Evolutionary conservation across 2,888 invertebrate genomes (phyloP), one percentile per base, ranked within the genome.

Genomic region (Sacculina carcini): DNA sequence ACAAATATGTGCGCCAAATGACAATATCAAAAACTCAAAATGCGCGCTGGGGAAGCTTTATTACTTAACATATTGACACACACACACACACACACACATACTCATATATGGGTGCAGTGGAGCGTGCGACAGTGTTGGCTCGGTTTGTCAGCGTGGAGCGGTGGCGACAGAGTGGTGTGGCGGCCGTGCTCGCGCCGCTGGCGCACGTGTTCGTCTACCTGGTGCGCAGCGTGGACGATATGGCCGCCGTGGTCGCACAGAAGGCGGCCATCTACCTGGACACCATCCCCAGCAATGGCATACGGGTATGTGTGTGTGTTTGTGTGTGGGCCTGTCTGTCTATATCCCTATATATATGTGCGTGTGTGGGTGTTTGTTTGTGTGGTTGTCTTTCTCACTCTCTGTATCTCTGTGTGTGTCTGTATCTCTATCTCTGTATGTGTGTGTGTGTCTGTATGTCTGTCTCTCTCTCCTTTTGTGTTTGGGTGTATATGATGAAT

Each of bases 201-300:
- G 87, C 96, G 6, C 92, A 92, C 58, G 87, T 92, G 2, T 94
- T 96, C 71, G 94, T 90, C 66, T 89, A 92, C 65, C 73, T 96
- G 52, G 83, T 98, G 58, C 85, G 86, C 51, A 84, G 89, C 60
- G 81, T 96, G 76, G 90, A 94, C 66, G 98, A 98, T 66, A 77
- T 78, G 54, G 89, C 86, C 66, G 82, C 92, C 16, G 80, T 87
- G 59, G 92, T 98, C 3, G 89, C 94, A 1, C 94, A 96, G 66
- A 72, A 89, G 59, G 79, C 92, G 4, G 83, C 86, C 1, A 71
- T 92, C 3, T 87, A 86, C 65, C 73, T 94, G 52, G 90, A 92
- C 58, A 90, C 90, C 16, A 77, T 96, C 60, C 90, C 90, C 63
- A 84, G 86, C 61, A 73, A 77, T 50, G 83, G 90, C 50, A 73